Evolutionary conservation across 2,797 vertebrate genomes (phyloP), one percentile per base, ranked within the genome.

Genomic region (Nyctibius grandis): DNA sequence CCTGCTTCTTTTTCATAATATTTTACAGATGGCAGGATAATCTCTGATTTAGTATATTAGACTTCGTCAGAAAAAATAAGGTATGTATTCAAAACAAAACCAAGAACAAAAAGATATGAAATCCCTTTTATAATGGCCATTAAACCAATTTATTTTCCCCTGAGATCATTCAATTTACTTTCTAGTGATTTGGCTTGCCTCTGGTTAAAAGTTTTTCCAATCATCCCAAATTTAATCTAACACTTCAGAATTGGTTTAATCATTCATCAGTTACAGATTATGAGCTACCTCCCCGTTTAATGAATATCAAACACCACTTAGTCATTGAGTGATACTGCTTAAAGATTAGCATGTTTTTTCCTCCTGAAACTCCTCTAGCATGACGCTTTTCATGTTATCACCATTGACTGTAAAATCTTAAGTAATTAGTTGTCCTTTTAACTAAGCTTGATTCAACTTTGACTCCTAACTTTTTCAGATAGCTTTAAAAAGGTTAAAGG

Each of bases 171-270:
- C 38, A 51, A 60, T 93, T 94, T 92, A 75, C 33, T 63, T 28
- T 85, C 57, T 42, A 73, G 36, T 79, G 51, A 73, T 80, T 80
- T 83, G 63, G 33, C 44, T 96, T 91, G 54, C 40, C 57, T 86
- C 34, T 36, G n/a, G 60, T 90, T 94, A 84, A 88, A 94, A 72
- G 57, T 56, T 94, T 93, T 91, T 70, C 53, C 42, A 95, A 42
- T 92, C 51, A 90, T 38, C 33, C 19, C 44, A 93, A 87, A 88
- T 85, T 90, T 92, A 91, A 90, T 94, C 70, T 89, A 85, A 83
- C 20, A 76, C 11, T 94, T 96, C 61, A 77, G 61, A 94, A 50
- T 88, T 88, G 54, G 47, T 95, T 97, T 96, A 95, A 88, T 95
- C 68, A 92, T 84, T 95, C 53, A 83, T 83, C 72, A 53, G 72